phyloP scores from a whole-genome alignment of 1,140 invertebrate species.

The Drosophila hydei region DNA sequence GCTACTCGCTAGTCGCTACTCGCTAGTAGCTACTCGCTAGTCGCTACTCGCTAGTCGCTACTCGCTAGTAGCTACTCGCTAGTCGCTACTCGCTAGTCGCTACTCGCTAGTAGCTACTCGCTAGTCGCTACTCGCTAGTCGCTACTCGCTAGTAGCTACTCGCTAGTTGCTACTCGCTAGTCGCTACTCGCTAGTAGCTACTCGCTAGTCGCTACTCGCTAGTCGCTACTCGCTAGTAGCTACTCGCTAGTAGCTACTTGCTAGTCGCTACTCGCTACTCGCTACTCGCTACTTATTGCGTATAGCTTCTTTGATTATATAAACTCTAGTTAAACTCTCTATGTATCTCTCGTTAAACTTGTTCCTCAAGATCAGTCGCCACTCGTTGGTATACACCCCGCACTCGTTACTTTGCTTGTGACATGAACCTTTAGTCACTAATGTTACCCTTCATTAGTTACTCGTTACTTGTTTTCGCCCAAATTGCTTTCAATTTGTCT shows the following conservation, averaged over 20 bases:
- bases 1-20: background rate
- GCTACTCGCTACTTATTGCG: background rate
- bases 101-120: too few species aligned
- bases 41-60: background rate
- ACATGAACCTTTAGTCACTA: background rate
- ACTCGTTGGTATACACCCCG: background rate
- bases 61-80: background rate
- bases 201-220: too few species aligned
- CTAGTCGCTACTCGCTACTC: background rate
- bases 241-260: too few species aligned
- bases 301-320: background rate
- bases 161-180: too few species aligned
- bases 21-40: background rate
- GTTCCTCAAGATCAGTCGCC: too few species aligned
- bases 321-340: too few species aligned
- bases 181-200: background rate
- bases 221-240: too few species aligned
- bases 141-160: too few species aligned
- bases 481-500: background rate
- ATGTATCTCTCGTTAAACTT: too few species aligned
- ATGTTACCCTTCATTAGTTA: background rate
- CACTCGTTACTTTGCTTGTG: background rate
- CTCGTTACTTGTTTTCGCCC: background rate
- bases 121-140: background rate
- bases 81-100: too few species aligned